Evolutionary conservation across 2,113 vertebrate genomes (phyloP), one percentile per base, ranked within the genome.

Genomic region (Nothoprocta perdicaria): DNA sequence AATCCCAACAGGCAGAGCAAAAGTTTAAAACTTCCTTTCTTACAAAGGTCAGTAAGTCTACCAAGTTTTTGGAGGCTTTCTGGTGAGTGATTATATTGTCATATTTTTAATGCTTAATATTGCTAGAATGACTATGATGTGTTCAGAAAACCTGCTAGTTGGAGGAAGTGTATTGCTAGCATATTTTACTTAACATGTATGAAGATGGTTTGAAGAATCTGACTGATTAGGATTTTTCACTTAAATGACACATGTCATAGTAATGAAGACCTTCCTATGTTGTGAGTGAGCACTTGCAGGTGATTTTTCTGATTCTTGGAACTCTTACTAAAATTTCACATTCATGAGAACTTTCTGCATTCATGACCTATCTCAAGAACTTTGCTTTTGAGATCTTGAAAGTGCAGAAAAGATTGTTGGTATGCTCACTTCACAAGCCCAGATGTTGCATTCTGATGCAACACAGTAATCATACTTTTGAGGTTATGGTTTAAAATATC

Each of bases 1-100:
- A 76, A 53, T 96, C 97, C 97, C 97, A 95, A 22, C 6, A 60
- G 72, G 71, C 93, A 26, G 7, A 66, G 27, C 5, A 7, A 46
- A 29, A 22, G 1, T 8, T 7, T 66, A 83, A 24, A 71, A 83
- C 88, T 95, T 84, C 84, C 72, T 82, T 71, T 63, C 10, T 66
- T 52, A 12, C 91, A 57, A 88, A 93, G 91, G 82, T 95, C 77
- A 11, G 21, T 19, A 33, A 66, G 19, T 7, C 6, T 1, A 29
- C 18, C 6, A 5, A 29, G 23, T 31, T 57, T 38, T 13, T 41
- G 6, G 29, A 46, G 57, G 67, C 50, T 55, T 31, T 41, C 19
- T 52, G 75, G 94, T 95, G 61, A 92, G 82, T 82, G 24, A 52
- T 45, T 66, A 1, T 13, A 10, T 31, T 63, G 27, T 27, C 55